Evolutionary conservation across 2,888 invertebrate species (phyloP), one percentile per base, ranked within the genome.

Genomic region (Prenolepis imparis): DNA sequence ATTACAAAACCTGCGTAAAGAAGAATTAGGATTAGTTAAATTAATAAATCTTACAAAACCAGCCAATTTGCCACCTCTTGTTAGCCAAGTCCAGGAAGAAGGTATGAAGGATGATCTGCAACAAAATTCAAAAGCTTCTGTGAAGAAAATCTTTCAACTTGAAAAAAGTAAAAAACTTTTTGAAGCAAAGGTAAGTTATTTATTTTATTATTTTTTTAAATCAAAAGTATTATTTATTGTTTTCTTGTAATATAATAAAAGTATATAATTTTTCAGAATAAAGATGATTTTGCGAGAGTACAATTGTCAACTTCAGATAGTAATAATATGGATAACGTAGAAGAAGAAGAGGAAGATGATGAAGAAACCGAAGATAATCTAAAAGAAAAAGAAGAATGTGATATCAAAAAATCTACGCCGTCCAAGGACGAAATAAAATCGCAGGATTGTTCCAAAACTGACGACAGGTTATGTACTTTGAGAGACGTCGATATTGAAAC

Each of bases 41-140:
- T 94, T 99, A 36, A 96, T 98, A 0, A 97, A 98, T 88, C 95
- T 99, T 59, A 97, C 97, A 0, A 96, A 96, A 85, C 98, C 98
- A 0, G 96, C 97, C 0, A 94, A 95, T 90, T 94, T 97, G 66
- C 97, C 97, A 24, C 94, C 95, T 1, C 93, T 96, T 0, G 90
- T 95, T 36, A 93, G 78, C 32, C 39, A 80, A 61, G 44, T n/a
- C 24, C 59, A 55, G 32, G 24, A 4, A 57, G 59, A 73, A 28
- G 39, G 55, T 24, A 24, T 5, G 8, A 44, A 44, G 1, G 15
- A 67, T 3, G 28, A 41, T 12, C 5, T n/a, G 15, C 74, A 61
- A 6, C 73, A 80, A 61, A 73, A 36, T 12, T 72, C 59, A 18
- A 80, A 80, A 61, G 12, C 15, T 78, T 41, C 44, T 21, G 4